Percentiles rank a stretch among this genome's conserved stretches.
Conservation (phyloP, 2,888 invertebrate genomes). For the Drosophila flavopinicola region DNA sequence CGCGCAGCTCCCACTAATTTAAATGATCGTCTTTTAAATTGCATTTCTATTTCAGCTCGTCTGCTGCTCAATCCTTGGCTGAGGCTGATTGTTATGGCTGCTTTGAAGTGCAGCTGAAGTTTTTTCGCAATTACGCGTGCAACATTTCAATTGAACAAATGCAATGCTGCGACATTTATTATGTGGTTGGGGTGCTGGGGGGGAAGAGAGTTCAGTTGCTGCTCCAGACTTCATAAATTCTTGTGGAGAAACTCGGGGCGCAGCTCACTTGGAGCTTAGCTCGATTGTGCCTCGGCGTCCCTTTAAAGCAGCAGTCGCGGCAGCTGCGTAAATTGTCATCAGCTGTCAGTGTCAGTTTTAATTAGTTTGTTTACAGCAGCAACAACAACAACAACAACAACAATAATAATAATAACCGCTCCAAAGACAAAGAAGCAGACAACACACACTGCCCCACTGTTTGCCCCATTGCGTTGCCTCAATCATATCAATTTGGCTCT, state of each 20-base stretch:
- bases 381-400: conserved; percentile 31
- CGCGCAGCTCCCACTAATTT: conserved; percentile 63
- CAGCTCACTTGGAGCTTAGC: conserved; percentile 51
- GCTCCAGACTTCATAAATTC: conserved; percentile 55
- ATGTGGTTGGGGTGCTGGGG: background rate
- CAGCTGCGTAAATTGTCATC: conserved; percentile 81
- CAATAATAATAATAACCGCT: conserved; percentile 40
- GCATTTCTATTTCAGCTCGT: conserved; percentile 60
- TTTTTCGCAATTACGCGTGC: conserved; percentile 77
- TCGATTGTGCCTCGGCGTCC: conserved; percentile 33
- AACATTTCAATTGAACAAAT: conserved; percentile 77
- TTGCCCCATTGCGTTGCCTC: conserved; percentile 36
- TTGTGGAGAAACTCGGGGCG: conserved; percentile 59
- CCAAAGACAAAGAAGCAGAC: conserved; percentile 33
- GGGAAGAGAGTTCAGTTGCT: conserved; percentile 5
- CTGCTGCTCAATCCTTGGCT: conserved; percentile 11
- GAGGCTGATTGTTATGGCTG: conserved; percentile 32
- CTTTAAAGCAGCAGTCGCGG: conserved; percentile 34
- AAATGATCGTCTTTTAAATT: conserved; percentile 64
- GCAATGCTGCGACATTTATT: conserved; percentile 58
- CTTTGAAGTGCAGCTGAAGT: conserved; percentile 60
- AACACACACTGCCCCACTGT: conserved; percentile 52
- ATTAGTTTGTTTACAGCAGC: conserved; percentile 79
- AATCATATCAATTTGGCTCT: conserved; percentile 72
- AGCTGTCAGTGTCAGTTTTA: conserved; percentile 81